Evolutionary conservation across 2,797 vertebrate genomes (phyloP).

Genomic region (Scyliorhinus canicula): DNA sequence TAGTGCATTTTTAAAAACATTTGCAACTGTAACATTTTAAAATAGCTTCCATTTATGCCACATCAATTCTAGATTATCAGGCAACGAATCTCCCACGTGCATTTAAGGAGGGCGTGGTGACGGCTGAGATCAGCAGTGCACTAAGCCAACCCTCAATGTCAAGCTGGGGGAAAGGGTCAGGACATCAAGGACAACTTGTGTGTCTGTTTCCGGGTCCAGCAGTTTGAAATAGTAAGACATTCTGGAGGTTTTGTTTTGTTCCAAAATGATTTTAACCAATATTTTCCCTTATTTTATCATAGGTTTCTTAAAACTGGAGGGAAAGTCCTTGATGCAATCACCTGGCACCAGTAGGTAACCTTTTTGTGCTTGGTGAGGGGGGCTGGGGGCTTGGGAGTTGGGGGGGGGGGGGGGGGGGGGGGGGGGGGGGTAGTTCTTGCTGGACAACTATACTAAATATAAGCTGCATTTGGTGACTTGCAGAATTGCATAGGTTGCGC

Average conservation of each 20-base stretch:
- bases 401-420: too few species aligned
- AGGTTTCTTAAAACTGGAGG: slow-evolving; percentile 79
- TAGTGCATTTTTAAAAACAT: not conserved
- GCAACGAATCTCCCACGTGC: not conserved
- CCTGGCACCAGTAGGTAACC: slow-evolving; percentile 90
- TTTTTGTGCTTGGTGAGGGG: slow-evolving; percentile 42
- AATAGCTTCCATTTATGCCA: not conserved
- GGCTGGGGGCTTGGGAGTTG: too few species aligned
- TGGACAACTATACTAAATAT: not conserved
- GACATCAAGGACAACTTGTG: too few species aligned
- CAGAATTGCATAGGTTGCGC: not conserved
- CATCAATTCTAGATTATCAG: not conserved
- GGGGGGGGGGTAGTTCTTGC: too few species aligned
- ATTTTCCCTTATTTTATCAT: slow-evolving; percentile 39
- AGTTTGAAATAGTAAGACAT: not conserved
- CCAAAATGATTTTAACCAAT: not conserved
- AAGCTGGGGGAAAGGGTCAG: not conserved
- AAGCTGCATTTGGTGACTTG: not conserved
- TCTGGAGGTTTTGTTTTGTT: not conserved
- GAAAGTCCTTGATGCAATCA: slow-evolving; percentile 69
- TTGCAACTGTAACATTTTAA: not conserved
- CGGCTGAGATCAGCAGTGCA: not conserved
- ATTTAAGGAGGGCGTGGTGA: not conserved
- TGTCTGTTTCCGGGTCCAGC: not conserved
- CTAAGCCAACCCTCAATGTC: not conserved